phyloP scores from a whole-genome alignment of 2,888 invertebrate genomes.

The Phengaris arion region DNA sequence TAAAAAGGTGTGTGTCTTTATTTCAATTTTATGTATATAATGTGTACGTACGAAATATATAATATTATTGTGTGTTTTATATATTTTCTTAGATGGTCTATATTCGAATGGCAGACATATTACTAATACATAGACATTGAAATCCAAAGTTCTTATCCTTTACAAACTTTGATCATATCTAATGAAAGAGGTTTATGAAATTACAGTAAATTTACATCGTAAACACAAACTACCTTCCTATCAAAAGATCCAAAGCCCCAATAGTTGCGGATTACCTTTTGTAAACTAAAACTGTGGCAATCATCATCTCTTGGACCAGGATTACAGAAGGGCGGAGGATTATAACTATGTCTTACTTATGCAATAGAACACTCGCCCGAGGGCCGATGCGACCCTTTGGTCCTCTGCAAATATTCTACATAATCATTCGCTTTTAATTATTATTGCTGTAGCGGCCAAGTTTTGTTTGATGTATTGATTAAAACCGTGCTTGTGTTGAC shows the following conservation, averaged over 20 bases:
- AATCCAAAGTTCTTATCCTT: slow-evolving; percentile 47
- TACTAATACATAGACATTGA: not conserved
- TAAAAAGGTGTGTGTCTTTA: not conserved
- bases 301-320: slow-evolving; percentile 74
- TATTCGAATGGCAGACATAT: not conserved
- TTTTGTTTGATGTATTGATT: slow-evolving; percentile 80
- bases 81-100: not conserved
- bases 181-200: slow-evolving; percentile 78
- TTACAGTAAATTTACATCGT: slow-evolving; percentile 77
- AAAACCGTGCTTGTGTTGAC: slow-evolving; percentile 72
- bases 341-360: slow-evolving; percentile 53
- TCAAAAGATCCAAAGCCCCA: slow-evolving; percentile 64
- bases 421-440: slow-evolving; percentile 79
- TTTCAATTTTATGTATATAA: no score
- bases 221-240: slow-evolving; percentile 67
- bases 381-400: slow-evolving; percentile 54
- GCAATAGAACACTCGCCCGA: slow-evolving; percentile 57
- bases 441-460: slow-evolving; percentile 73
- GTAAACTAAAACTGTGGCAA: slow-evolving; percentile 77
- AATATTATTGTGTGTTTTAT: no score
- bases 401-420: slow-evolving; percentile 77
- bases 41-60: no score
- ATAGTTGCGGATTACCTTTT: slow-evolving; percentile 79
- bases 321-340: slow-evolving; percentile 65
- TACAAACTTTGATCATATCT: slow-evolving; percentile 57